Base-by-base conservation (phyloP, 2,888 invertebrate species). In the Drosophila paucipuncta region DNA sequence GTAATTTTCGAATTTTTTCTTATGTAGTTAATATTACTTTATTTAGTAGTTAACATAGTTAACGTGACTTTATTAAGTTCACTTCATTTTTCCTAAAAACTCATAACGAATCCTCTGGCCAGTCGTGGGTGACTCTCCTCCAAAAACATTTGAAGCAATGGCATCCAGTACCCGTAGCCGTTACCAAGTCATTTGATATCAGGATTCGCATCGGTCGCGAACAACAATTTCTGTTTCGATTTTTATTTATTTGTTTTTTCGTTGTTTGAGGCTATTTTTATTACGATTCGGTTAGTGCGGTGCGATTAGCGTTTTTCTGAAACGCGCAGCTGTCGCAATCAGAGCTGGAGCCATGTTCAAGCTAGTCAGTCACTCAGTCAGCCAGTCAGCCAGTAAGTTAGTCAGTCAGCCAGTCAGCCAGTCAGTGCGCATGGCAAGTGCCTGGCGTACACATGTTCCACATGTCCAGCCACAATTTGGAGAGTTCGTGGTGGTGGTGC, bases 341-440 rank as follows among this genome's bases (percentile, higher is more conserved):
- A 69, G 25, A 67, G 73, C 70, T 71, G 68, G 64, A 75, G 66
- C 62, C 78, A 61, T 76, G 83, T 76, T 71, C 68, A 35, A 50
- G 50, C 58, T 62, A 55, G 59, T 54, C 59, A 41, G 49, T 57
- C 33, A 65, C 50, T 16, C 37, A 65, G 69, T 70, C 61, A 78
- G 79, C 72, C 78, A 70, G 72, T 73, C 52, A 22, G 22, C 22
- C 22, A 22, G n/a, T n/a, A n/a, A 9, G 31, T 31, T 6, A 70
- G 71, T 73, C 47, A 61, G 35, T 52, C 25, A 70, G 83, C 73
- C 67, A 62, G 75, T 83, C 71, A 71, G 66, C 69, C 78, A 77
- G 83, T 81, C 84, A 78, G 54, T 88, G 74, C 57, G 73, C 76
- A 78, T 80, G 78, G 90, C 89, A 90, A 87, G 89, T 88, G 86